These are phyloP conservation scores for Microchrysa polita DNA, from an alignment of 2,888 invertebrate genomes.

Conservation along the genomic window DNA sequence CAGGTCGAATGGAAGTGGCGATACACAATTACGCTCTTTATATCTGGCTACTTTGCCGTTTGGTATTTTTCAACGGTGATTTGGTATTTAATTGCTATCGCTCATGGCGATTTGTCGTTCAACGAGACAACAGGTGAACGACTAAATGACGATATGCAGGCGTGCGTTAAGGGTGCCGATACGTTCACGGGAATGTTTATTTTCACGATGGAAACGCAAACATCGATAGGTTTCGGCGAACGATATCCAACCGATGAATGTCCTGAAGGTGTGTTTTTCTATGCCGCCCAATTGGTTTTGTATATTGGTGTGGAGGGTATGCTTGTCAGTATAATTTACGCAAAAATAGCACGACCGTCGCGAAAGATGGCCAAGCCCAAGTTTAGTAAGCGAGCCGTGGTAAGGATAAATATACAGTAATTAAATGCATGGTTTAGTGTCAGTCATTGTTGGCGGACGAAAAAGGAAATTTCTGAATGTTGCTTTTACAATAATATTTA, in stretches of 20 bases:
- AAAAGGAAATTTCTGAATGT: slow-evolving; percentile 23
- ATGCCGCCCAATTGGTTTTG: slow-evolving; percentile 82
- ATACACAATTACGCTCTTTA: slow-evolving; percentile 87
- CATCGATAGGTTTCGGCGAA: slow-evolving; percentile 85
- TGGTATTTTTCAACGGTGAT: slow-evolving; percentile 83
- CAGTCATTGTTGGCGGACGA: no score
- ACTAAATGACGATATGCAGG: slow-evolving; percentile 64
- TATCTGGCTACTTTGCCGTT: slow-evolving; percentile 82
- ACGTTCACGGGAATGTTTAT: slow-evolving; percentile 75
- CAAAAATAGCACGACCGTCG: slow-evolving; percentile 82
- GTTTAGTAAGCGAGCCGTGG: slow-evolving; percentile 80
- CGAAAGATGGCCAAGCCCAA: slow-evolving; percentile 79
- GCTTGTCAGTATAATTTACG: slow-evolving; percentile 74
- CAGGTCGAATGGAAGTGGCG: slow-evolving; percentile 82
- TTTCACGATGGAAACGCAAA: slow-evolving; percentile 88
- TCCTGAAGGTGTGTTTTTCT: slow-evolving; percentile 82
- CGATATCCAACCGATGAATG: slow-evolving; percentile 85
- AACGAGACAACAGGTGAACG: slow-evolving; percentile 65
- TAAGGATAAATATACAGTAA: slow-evolving; percentile 58
- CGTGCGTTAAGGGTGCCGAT: slow-evolving; percentile 70
- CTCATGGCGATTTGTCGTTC: slow-evolving; percentile 78
- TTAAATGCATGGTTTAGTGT: background rate
- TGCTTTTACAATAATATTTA: background rate
- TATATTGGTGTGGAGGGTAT: slow-evolving; percentile 70
- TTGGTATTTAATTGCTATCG: slow-evolving; percentile 80